Evolutionary conservation across 2,888 invertebrate species (phyloP), one percentile per base, ranked within the genome.

Genomic region (Aromia moschata): DNA sequence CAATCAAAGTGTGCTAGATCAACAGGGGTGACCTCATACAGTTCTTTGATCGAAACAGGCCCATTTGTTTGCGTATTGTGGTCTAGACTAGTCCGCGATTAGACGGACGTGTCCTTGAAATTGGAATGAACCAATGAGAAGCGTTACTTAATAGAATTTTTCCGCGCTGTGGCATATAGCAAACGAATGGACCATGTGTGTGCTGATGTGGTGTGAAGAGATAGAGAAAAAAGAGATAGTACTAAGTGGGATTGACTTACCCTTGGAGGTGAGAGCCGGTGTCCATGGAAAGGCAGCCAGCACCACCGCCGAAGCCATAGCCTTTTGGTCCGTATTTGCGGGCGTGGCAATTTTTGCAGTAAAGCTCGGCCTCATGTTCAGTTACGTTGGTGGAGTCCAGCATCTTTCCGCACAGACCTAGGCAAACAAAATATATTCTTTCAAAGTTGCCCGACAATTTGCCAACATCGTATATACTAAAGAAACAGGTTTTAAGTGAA

Each of bases 271-370:
- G 96, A 68, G 93, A 89, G 72, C 96, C 97, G 80, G 90, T 84
- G 86, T 98, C 97, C 95, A 94, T 98, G 83, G 94, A 94, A 78
- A 98, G 87, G 83, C 94, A 93, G 71, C 98, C 98, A 78, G 97
- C 98, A 76, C 98, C 98, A 79, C 96, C 96, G 74, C 98, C 98
- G 83, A 97, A 98, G 76, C 98, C 98, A 84, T 97, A 96, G 74
- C 96, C 96, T 84, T 95, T 98, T 74, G 98, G 98, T 80, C 98
- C 98, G 84, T 92, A 98, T 87, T 97, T 96, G 81, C 97, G 92
- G 76, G 90, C 98, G 83, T 99, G 97, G 87, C 99, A 97, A 79
- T 88, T 86, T 86, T 97, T 98, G 89, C 98, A 99, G 89, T 85
- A 98, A 74, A 98, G 88, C 84, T 95, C 93, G 78, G 93, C 93